Evolutionary conservation across 1,140 invertebrate species (phyloP).

Genomic region (Zeugodacus cucurbitae): DNA sequence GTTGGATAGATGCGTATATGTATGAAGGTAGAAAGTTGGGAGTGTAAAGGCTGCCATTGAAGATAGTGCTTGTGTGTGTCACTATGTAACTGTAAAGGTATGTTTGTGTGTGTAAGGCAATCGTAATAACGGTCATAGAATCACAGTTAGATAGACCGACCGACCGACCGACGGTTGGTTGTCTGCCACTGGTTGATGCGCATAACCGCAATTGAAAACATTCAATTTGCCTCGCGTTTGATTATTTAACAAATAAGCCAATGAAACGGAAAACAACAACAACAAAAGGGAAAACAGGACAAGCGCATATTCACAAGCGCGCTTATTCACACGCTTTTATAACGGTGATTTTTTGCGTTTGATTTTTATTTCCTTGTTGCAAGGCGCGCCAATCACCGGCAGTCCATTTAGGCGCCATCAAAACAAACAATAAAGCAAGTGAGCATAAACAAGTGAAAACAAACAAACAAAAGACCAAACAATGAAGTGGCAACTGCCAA

Average conservation of each 20-base stretch:
- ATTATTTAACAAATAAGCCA: neutral
- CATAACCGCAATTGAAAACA: neutral
- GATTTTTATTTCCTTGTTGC: neutral
- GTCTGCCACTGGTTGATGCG: neutral
- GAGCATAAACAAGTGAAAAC: slow-evolving; percentile 22
- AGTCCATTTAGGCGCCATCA: slow-evolving; percentile 47
- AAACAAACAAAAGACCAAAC: neutral
- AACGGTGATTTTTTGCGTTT: neutral
- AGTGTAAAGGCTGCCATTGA: neutral
- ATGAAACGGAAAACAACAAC: neutral
- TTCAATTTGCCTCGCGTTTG: neutral
- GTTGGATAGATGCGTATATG: neutral
- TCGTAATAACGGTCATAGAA: neutral
- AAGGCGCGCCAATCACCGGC: neutral
- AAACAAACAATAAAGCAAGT: slow-evolving; percentile 42
- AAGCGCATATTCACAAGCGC: neutral
- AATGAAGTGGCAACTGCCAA: slow-evolving; percentile 42
- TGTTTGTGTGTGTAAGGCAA: neutral
- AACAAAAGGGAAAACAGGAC: neutral
- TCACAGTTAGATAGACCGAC: neutral
- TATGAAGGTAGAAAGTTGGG: neutral
- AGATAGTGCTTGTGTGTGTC: too few relatives aligned
- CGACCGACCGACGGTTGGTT: too few relatives aligned
- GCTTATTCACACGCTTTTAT: neutral
- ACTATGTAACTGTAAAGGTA: too few relatives aligned